A percentile compares a stretch with the other conserved stretches of the same genome.
Evolutionary conservation across 2,888 invertebrate genomes (phyloP).

Genomic region (Hemithea aestivaria): DNA sequence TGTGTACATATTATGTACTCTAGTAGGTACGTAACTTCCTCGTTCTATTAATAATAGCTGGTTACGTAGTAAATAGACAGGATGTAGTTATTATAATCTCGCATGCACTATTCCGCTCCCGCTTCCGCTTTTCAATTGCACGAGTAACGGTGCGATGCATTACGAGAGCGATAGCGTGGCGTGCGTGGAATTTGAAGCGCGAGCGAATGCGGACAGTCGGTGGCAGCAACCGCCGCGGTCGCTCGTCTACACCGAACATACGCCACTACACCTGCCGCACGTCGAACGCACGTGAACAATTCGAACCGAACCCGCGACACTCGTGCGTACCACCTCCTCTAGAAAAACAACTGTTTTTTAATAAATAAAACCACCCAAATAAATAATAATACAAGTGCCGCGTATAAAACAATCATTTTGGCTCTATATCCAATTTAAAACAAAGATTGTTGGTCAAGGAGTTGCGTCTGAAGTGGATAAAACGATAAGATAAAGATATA

Average conservation of each 20-base stretch:
- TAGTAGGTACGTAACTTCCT: too few species aligned
- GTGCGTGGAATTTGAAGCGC: constrained; percentile 33
- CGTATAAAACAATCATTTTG: neutral
- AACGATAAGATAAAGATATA: constrained; percentile 61
- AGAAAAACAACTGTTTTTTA: constrained; percentile 7
- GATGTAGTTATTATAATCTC: too few species aligned
- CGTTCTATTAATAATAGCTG: too few species aligned
- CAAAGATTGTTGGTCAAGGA: constrained; percentile 56
- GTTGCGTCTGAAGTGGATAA: constrained; percentile 52
- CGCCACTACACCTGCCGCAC: constrained; percentile 43
- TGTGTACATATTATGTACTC: too few species aligned
- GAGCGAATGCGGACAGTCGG: constrained; percentile 23
- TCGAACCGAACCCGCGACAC: neutral
- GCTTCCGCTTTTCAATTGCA: constrained; percentile 28
- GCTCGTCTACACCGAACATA: constrained; percentile 35
- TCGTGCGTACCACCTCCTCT: neutral
- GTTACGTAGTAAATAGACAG: too few species aligned
- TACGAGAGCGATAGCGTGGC: constrained; percentile 55
- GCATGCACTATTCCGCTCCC: too few species aligned
- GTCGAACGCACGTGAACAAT: constrained; percentile 15
- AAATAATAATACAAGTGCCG: neutral
- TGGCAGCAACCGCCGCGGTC: constrained; percentile 39
- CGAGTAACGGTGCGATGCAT: constrained; percentile 44
- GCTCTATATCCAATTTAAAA: constrained; percentile 27
- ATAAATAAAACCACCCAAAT: constrained; percentile 4